Percentiles rank a stretch among this genome's conserved stretches.
These are phyloP conservation scores for Apamea sordens DNA, from an alignment of 2,888 invertebrate species.

Conservation along the genomic window DNA sequence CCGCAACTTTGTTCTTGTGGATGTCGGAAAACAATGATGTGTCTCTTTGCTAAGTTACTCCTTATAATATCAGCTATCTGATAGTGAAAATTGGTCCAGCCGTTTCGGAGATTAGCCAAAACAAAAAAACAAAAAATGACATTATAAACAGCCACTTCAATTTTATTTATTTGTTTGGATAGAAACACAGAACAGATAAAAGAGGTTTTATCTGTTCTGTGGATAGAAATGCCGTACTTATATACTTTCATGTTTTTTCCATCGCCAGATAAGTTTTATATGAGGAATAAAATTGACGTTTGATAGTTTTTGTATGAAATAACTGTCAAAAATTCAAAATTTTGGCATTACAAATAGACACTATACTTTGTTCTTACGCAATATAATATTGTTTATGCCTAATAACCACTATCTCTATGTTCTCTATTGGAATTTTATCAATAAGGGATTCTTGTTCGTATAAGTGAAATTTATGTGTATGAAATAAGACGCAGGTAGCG, in stretches of 20 bases:
- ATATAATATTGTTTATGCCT: not conserved
- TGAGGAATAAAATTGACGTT: no score
- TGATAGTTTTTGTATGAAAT: no score
- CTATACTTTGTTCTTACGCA: not conserved
- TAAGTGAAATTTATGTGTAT: conserved; percentile 4
- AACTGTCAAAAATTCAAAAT: no score
- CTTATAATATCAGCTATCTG: not conserved
- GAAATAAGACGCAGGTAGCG: conserved; percentile 22
- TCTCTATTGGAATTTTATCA: not conserved
- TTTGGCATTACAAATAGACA: not conserved
- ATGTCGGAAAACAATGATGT: not conserved
- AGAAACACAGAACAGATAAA: no score
- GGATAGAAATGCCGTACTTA: not conserved
- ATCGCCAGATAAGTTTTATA: no score
- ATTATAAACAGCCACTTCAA: not conserved
- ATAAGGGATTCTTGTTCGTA: conserved; percentile 1
- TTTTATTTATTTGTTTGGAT: not conserved
- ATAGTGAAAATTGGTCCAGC: not conserved
- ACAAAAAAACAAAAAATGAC: not conserved
- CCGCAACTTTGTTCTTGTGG: not conserved
- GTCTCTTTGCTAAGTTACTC: not conserved
- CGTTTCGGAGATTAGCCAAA: not conserved
- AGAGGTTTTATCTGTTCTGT: no score
- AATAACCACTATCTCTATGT: not conserved
- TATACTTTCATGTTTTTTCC: not conserved